Conservation (phyloP, 2,888 invertebrate genomes). For the Volucella zonaria region DNA sequence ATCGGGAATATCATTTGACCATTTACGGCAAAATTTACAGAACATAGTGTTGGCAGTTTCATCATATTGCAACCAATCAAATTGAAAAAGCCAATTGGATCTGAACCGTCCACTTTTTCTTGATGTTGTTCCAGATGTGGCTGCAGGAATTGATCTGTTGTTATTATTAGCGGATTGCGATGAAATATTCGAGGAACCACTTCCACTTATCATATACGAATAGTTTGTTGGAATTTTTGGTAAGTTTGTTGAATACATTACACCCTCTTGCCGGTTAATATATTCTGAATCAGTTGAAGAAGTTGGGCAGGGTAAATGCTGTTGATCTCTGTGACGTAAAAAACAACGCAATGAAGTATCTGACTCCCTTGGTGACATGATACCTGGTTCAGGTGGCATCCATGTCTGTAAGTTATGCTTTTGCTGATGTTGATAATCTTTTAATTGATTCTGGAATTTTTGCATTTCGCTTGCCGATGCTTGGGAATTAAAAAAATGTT, state of each 20-base stretch:
- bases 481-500: slow-evolving; percentile 53
- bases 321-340: slow-evolving; percentile 54
- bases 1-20: slow-evolving; percentile 88
- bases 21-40: slow-evolving; percentile 89
- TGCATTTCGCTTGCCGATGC: slow-evolving; percentile 38
- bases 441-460: slow-evolving; percentile 60
- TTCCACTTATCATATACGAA: slow-evolving; percentile 75
- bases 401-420: slow-evolving; percentile 71
- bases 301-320: slow-evolving; percentile 45
- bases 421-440: slow-evolving; percentile 64
- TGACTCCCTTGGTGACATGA: slow-evolving; percentile 60
- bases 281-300: slow-evolving; percentile 56
- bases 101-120: slow-evolving; percentile 88
- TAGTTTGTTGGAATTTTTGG: slow-evolving; percentile 82
- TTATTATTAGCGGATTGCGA: slow-evolving; percentile 52
- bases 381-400: slow-evolving; percentile 54
- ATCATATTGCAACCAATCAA: slow-evolving; percentile 89
- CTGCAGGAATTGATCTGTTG: slow-evolving; percentile 79
- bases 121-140: slow-evolving; percentile 82
- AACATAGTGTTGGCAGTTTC: slow-evolving; percentile 87
- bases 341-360: slow-evolving; percentile 55
- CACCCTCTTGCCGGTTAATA: slow-evolving; percentile 67
- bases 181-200: slow-evolving; percentile 23
- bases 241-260: slow-evolving; percentile 74
- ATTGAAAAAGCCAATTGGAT: slow-evolving; percentile 87